These are phyloP conservation scores for Sylvia borin DNA, from an alignment of 2,797 vertebrate genomes.

Conservation along the genomic window DNA sequence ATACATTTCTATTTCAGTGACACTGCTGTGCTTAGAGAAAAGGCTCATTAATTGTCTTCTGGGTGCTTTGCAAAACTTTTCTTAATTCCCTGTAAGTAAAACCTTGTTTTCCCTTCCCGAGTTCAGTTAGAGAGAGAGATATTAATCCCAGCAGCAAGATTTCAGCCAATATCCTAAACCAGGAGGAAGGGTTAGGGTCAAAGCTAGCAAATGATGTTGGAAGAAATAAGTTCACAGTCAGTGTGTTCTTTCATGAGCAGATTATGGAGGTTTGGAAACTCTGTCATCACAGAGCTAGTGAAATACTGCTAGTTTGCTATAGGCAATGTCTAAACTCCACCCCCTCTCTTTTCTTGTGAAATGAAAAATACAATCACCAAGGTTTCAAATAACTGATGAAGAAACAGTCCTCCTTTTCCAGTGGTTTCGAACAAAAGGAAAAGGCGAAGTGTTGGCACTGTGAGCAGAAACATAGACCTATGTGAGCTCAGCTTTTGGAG, in stretches of 20 bases:
- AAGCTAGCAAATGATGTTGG: constrained; percentile 19
- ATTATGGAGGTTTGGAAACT: constrained; percentile 39
- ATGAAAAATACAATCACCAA: constrained; percentile 27
- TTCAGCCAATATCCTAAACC: constrained; percentile 27
- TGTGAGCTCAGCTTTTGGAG: not conserved
- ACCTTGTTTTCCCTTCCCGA: constrained; percentile 14
- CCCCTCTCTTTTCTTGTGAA: constrained; percentile 27
- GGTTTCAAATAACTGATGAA: constrained; percentile 15
- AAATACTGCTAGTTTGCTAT: constrained; percentile 48
- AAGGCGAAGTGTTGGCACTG: not conserved
- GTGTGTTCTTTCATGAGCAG: constrained; percentile 19
- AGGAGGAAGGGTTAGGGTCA: constrained; percentile 17
- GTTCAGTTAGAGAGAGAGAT: not conserved
- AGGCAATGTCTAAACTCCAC: constrained; percentile 21
- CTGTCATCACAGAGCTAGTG: not conserved
- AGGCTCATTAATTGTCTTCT: not conserved
- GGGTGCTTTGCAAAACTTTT: not conserved
- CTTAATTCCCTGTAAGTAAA: not conserved
- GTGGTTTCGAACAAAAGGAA: constrained; percentile 9
- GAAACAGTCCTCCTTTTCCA: constrained; percentile 15
- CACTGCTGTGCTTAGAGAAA: not conserved
- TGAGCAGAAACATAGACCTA: not conserved
- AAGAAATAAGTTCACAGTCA: constrained; percentile 33
- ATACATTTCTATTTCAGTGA: not conserved
- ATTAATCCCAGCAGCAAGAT: constrained; percentile 30